These are phyloP conservation scores for Dasysyrphus tricinctus DNA, from an alignment of 2,888 invertebrate species.

Conservation along the genomic window DNA sequence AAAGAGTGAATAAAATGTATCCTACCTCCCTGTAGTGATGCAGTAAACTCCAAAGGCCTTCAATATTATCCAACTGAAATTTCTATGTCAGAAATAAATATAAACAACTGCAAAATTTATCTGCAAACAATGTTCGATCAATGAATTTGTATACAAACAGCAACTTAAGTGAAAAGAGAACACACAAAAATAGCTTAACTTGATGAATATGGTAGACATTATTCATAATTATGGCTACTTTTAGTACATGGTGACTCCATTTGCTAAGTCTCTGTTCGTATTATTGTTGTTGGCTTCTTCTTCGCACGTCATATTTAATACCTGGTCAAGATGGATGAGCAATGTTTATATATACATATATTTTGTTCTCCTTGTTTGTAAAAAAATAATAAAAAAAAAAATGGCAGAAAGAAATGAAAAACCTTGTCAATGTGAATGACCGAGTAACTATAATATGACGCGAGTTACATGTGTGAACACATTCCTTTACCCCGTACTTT, in stretches of 20 bases:
- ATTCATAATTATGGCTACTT: conserved; percentile 61
- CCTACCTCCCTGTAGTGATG: too few relatives aligned
- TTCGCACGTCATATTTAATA: conserved; percentile 46
- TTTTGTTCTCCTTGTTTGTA: conserved; percentile 35
- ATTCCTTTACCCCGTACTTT: conserved; percentile 20
- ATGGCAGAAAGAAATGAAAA: conserved; percentile 36
- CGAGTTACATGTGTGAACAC: conserved; percentile 64
- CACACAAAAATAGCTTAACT: conserved; percentile 3
- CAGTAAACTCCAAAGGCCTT: too few relatives aligned
- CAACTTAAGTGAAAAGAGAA: not conserved
- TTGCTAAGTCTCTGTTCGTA: conserved; percentile 25
- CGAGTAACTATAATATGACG: conserved; percentile 70
- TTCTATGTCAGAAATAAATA: conserved; percentile 5
- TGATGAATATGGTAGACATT: conserved; percentile 56
- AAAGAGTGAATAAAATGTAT: too few relatives aligned
- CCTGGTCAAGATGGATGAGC: conserved; percentile 64
- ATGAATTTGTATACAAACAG: not conserved
- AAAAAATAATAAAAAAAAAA: conserved; percentile 10
- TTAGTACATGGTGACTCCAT: conserved; percentile 47
- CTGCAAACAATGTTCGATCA: not conserved
- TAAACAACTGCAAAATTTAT: conserved; percentile 15
- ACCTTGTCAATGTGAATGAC: conserved; percentile 70
- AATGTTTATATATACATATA: conserved; percentile 32
- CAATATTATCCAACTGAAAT: not conserved
- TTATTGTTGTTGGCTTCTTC: conserved; percentile 33